These are phyloP conservation scores for Acanthornis magna DNA, from an alignment of 2,797 vertebrate species.

Conservation along the genomic window DNA sequence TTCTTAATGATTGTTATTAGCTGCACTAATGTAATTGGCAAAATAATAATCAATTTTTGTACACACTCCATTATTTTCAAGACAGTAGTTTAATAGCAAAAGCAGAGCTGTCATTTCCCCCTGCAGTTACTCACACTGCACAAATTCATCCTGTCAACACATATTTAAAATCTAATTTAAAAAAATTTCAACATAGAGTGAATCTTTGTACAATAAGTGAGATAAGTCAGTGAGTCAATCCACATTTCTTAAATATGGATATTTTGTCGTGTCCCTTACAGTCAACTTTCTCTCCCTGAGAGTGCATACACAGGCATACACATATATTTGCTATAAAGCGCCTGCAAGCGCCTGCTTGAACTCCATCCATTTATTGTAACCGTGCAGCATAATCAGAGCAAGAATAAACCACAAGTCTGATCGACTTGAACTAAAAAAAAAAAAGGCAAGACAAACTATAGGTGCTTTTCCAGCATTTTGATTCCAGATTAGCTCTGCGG, in stretches of 20 bases:
- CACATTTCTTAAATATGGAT: conserved; percentile 7
- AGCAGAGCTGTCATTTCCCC: conserved; percentile 69
- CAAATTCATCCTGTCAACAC: conserved; percentile 74
- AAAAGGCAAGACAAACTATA: neutral
- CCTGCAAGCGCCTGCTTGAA: neutral
- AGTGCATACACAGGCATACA: neutral
- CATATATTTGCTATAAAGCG: neutral
- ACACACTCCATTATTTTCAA: conserved; percentile 71
- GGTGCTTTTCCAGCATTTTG: conserved; percentile 20
- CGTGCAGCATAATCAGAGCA: neutral
- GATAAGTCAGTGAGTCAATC: conserved; percentile 59
- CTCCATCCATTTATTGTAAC: neutral
- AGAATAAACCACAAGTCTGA: conserved; percentile 5
- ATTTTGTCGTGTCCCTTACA: conserved; percentile 17
- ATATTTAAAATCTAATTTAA: conserved; percentile 74
- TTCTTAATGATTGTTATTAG: conserved; percentile 65
- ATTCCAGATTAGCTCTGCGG: neutral
- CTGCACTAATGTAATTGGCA: conserved; percentile 68
- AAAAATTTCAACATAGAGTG: conserved; percentile 38
- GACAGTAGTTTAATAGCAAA: conserved; percentile 73
- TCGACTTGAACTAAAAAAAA: neutral
- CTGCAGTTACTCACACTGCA: conserved; percentile 60
- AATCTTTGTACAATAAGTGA: conserved; percentile 55
- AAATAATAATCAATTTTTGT: conserved; percentile 74
- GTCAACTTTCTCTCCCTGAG: neutral